Conservation (phyloP, 1,140 invertebrate species). For the Homalodisca vitripennis region DNA sequence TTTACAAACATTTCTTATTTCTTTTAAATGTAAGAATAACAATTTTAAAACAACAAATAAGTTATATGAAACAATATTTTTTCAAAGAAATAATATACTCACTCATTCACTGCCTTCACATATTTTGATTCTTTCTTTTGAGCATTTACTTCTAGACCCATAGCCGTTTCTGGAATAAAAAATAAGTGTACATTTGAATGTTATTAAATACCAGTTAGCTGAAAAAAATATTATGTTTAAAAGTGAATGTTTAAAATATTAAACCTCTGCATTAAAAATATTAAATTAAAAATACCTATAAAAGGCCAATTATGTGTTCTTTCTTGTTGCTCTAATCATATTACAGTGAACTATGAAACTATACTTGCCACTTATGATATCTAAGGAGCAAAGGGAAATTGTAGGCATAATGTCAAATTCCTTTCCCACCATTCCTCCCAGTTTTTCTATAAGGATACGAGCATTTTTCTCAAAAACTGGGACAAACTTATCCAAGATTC, state of each 20-base stretch:
- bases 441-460: constrained; percentile 60
- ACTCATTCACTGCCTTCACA: constrained; percentile 50
- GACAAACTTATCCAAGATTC: constrained; percentile 81
- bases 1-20: too few species aligned
- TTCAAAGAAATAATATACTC: background rate
- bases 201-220: background rate
- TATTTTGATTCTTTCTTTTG: constrained; percentile 58
- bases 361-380: constrained; percentile 75
- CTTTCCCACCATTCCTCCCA: constrained; percentile 54
- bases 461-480: constrained; percentile 78
- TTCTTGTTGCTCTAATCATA: too few species aligned
- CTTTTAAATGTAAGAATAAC: too few species aligned
- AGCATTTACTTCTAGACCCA: constrained; percentile 58
- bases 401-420: constrained; percentile 59
- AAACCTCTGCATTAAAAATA: too few species aligned
- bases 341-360: too few species aligned
- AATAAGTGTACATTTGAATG: too few species aligned
- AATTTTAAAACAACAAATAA: too few species aligned
- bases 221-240: constrained; percentile 30
- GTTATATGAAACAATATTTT: too few species aligned
- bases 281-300: too few species aligned
- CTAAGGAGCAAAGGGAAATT: constrained; percentile 65
- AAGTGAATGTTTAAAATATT: too few species aligned
- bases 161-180: constrained; percentile 57
- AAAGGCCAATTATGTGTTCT: too few species aligned